Conservation (phyloP, 2,888 invertebrate genomes). For the Entomobrya multifasciata region DNA sequence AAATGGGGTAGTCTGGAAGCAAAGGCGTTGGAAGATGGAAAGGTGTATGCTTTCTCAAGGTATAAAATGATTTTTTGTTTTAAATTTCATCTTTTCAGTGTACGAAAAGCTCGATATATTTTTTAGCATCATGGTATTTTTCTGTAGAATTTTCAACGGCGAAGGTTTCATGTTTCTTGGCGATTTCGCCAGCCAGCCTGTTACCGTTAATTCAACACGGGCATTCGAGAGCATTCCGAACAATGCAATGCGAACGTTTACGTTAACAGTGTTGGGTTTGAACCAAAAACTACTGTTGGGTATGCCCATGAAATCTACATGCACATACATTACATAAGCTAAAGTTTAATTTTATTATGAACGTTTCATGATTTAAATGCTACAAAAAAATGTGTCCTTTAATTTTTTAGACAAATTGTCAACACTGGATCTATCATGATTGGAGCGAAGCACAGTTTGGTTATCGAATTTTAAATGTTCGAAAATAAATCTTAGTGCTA, state of each 20-base stretch:
- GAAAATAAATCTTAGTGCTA: too few species aligned
- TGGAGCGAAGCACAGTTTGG: conserved; percentile 64
- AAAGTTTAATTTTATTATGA: too few species aligned
- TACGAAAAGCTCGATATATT: too few species aligned
- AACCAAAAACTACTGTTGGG: conserved; percentile 47
- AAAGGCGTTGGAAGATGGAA: conserved; percentile 41
- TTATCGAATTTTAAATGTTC: conserved; percentile 45
- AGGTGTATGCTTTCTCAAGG: conserved; percentile 16
- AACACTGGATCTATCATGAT: conserved; percentile 52
- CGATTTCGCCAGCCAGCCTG: conserved; percentile 17
- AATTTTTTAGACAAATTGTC: conserved; percentile 54
- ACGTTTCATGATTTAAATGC: too few species aligned
- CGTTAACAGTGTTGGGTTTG: conserved; percentile 52
- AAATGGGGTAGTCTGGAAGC: conserved; percentile 83
- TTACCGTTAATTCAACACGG: conserved; percentile 41
- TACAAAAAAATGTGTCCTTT: too few species aligned
- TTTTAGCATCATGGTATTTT: too few species aligned
- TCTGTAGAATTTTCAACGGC: conserved; percentile 39
- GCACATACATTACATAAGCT: too few species aligned
- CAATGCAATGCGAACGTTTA: conserved; percentile 30
- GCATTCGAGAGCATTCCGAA: conserved; percentile 51
- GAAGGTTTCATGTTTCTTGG: conserved; percentile 50
- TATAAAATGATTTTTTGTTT: too few species aligned
- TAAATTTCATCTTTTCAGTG: too few species aligned
- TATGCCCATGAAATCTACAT: too few species aligned